phyloP scores from a whole-genome alignment of 2,888 invertebrate genomes.

The Mycalesis mineus region DNA sequence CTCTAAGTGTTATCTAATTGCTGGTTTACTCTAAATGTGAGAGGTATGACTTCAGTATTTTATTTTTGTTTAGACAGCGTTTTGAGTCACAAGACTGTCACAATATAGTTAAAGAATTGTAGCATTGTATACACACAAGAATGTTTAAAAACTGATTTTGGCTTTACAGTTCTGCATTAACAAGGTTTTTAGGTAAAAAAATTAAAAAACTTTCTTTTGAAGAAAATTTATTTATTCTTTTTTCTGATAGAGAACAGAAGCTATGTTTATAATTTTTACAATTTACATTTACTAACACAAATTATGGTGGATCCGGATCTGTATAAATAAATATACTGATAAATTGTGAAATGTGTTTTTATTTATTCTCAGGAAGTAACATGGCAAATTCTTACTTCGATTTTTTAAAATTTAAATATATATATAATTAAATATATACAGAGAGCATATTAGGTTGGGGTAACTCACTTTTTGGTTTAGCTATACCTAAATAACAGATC shows the following conservation, averaged over 20 bases:
- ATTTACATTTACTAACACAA: constrained; percentile 28
- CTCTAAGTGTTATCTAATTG: no score
- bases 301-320: constrained; percentile 22
- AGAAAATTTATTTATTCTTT: constrained; percentile 48
- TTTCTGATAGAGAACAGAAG: constrained; percentile 34
- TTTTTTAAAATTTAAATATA: no score
- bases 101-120: no score
- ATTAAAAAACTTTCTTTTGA: constrained; percentile 26
- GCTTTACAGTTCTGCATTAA: neutral
- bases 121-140: no score
- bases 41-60: no score
- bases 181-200: neutral
- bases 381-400: no score
- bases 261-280: constrained; percentile 19
- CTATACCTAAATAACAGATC: neutral
- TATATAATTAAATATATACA: no score
- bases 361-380: neutral
- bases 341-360: constrained; percentile 35
- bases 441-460: no score
- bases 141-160: neutral
- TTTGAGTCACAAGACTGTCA: no score
- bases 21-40: no score
- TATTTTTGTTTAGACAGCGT: no score
- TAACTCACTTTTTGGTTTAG: no score
- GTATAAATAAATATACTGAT: constrained; percentile 34